Evolutionary conservation across 2,113 vertebrate genomes (phyloP).

Genomic region (Seriola aureovittata): DNA sequence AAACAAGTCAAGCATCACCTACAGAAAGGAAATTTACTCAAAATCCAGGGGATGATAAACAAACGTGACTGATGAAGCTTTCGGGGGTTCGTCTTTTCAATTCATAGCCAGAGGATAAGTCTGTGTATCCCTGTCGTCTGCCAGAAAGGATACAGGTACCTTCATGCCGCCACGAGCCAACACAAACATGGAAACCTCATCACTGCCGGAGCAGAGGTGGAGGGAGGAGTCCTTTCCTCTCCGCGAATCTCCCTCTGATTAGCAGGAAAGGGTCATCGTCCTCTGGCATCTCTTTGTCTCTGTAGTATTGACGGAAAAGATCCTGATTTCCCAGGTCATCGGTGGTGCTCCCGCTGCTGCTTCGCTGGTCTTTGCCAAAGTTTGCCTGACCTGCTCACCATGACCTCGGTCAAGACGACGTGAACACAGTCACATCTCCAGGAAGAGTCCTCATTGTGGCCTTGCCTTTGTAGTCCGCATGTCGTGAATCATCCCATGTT

Average conservation of each 20-base stretch:
- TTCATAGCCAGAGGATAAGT: conserved; percentile 34
- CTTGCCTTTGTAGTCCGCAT: conserved; percentile 41
- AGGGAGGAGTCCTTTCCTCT: conserved; percentile 76
- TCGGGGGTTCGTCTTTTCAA: conserved; percentile 28
- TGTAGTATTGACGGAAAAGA: conserved; percentile 70
- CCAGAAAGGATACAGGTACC: conserved; percentile 68
- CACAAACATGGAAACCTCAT: conserved; percentile 80
- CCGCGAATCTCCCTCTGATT: conserved; percentile 65
- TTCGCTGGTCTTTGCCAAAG: conserved; percentile 54
- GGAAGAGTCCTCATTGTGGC: conserved; percentile 71
- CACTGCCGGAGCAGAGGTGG: conserved; percentile 54
- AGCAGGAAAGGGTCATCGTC: conserved; percentile 73
- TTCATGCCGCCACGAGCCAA: conserved; percentile 59
- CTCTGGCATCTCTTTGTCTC: conserved; percentile 81
- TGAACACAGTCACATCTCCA: conserved; percentile 68
- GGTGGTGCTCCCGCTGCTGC: conserved; percentile 3
- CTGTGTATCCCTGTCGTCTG: conserved; percentile 37
- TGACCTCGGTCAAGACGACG: conserved; percentile 37
- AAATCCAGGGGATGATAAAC: conserved; percentile 39
- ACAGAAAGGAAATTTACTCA: conserved; percentile 12
- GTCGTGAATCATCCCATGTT: neutral
- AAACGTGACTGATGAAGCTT: conserved; percentile 23
- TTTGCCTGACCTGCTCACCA: conserved; percentile 32
- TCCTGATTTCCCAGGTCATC: conserved; percentile 68
- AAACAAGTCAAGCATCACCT: neutral